Evolutionary conservation across 2,797 vertebrate genomes (phyloP), one percentile per base, ranked within the genome.

Genomic region (Mastacembelus armatus): DNA sequence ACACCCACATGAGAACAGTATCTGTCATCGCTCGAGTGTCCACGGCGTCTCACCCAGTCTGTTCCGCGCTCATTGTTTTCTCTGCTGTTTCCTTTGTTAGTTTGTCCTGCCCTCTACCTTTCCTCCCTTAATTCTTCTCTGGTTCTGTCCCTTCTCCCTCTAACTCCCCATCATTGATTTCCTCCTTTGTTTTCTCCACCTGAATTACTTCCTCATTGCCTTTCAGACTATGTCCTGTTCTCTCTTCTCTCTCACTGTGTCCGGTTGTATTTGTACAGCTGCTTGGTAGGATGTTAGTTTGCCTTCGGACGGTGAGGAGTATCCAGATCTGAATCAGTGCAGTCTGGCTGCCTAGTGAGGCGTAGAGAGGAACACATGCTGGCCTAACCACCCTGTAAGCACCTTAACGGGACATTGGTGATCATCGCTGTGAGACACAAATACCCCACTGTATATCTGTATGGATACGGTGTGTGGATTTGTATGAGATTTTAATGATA

Each of bases 21-120:
- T 90, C 83, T 81, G 77, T 91, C 89, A 90, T 90, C 85, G 70
- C 62, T 80, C 67, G 66, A 72, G 67, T 75, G 85, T 86, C 86
- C 80, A 52, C 57, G 77, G 64, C 15, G 61, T 80, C 83, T 85
- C 79, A 75, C 66, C 60, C 70, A 33, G 47, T 60, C 67, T 74
- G 55, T 44, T 74, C 77, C 74, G 66, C 59, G 16, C 56, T 66
- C 67, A 71, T 74, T 83, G 59, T 81, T 87, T 80, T 85, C 51
- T 44, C 77, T 81, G 59, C 40, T 33, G 27, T 57, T 78, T 63
- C 44, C 62, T 85, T 74, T 86, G 71, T 86, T 81, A 40, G 48
- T 83, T 74, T 74, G 44, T 75, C 64, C 50, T 16, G 14, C 47
- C 67, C 71, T 83, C 64, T 81, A 58, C 38, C 71, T 66, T 85